Evolutionary conservation across 2,888 invertebrate species (phyloP), one percentile per base, ranked within the genome.

Genomic region (Tanypteryx hageni): DNA sequence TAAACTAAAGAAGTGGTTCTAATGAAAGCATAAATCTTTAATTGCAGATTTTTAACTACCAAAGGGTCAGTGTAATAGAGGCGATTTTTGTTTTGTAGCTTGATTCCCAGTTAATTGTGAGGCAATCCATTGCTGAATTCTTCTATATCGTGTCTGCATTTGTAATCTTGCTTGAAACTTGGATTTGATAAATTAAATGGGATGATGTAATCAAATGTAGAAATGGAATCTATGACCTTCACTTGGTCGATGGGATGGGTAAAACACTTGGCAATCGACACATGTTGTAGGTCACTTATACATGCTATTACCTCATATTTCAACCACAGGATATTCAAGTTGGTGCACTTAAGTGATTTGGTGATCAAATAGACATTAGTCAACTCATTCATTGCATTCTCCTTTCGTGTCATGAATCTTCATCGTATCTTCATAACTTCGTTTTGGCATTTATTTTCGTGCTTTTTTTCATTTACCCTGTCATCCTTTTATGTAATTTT

Each of bases 291-390:
- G 13, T 76, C 76, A 13, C 22, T 76, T 76, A 27, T 76, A 44
- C 44, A 22, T 76, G 76, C 22, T 76, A 76, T 44, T 76, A 76
- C 76, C 76, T 76, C 76, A 76, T 27, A 76, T 76, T 76, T 76
- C 10, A 5, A 44, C 44, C 44, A 5, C 44, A 76, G 22, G 76
- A 76, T 27, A 13, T 76, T 76, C 76, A 76, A 27, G 27, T 27
- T 76, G 27, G 14, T 76, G 22, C 27, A 76, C 27, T 76, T 76
- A 76, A 22, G 76, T 76, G 76, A 76, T 76, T 76, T 10, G 27
- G 27, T 27, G 76, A 76, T 76, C 76, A 76, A 76, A 76, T 27
- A 18, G 44, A 44, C 44, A 3, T 76, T 22, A 76, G 27, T 27
- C 14, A 76, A 76, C 13, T 76, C 22, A 27, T 27, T 76, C 44